Evolutionary conservation across 2,888 invertebrate species (phyloP), one percentile per base, ranked within the genome.

Genomic region (Dicroscelio sp.): DNA sequence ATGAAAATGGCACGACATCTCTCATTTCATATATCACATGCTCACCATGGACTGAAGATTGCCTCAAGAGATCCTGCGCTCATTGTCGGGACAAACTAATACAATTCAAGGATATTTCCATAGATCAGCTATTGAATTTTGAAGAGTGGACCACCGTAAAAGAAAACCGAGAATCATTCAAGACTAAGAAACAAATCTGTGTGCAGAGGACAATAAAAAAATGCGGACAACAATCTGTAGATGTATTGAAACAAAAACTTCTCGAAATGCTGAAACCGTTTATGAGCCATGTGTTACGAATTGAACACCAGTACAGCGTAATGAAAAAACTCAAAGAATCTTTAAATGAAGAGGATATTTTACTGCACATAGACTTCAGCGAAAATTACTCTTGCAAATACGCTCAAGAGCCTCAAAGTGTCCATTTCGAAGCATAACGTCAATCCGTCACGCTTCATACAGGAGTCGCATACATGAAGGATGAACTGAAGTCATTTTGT

Each of bases 161-260:
- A 78, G 86, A 90, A 86, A 85, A 76, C 27, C 55, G 76, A 33
- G 60, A 69, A 60, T 89, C 84, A 38, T 71, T 79, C 14, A 89
- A 85, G 48, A 79, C 88, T 27, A 85, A 89, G 78, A 84, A 89
- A 71, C 20, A 60, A 48, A 89, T 89, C 5, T 60, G 63, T 52
- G 73, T 89, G 12, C 83, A 79, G 31, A 58, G 78, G 30, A 79
- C 71, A 38, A 48, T 88, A 35, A 78, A 83, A 78, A 38, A 20
- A 33, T 33, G n/a, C 35, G 33, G 63, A 78, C 30, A 4, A 78
- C 33, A 71, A 71, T 30, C 69, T 60, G 48, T 83, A 27, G 25
- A 58, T 4, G 65, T 71, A 27, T 38, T 83, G 35, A 83, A 78
- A 71, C 48, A 12, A 5, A 71, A 73, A 33, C 35, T 85, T n/a